Base-by-base conservation (phyloP, 2,797 vertebrate genomes). In the Setipinna tenuifilis region DNA sequence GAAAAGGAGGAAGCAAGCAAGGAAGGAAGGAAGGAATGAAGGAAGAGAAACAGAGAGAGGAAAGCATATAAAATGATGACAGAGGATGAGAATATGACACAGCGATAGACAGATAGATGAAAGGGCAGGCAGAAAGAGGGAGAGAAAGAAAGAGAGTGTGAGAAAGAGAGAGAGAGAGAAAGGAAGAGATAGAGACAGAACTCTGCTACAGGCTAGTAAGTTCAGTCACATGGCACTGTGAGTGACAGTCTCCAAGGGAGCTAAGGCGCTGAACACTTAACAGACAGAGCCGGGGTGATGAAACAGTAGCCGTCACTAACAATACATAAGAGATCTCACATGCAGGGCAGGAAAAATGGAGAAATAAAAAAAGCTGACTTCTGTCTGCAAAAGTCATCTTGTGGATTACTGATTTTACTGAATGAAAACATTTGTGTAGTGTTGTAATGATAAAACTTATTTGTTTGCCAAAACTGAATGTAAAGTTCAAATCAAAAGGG, bases 11-110 rank as follows among this genome's bases (percentile, higher is more conserved):
- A 58, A 48, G 62, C 62, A 80, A 28, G 68, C 86, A 87, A 90
- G 83, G 83, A 78, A 58, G 89, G 71, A 88, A 84, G 50, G 17
- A 61, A 65, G 46, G 46, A 48, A 48, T 3, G 46, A 48, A 68
- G 23, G 16, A 11, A 28, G 62, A 71, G 65, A 31, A 17, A 59
- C 9, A 59, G 17, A 59, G 19, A 59, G 58, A 44, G 35, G 17
- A 35, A 23, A 31, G 68, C 11, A 58, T 16, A 17, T 58, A 17
- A 58, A 58, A 14, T 58, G 57, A 17, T 14, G 35, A 41, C 35
- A 41, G 35, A 41, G 35, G n/a, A n/a, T n/a, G n/a, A 41, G 35
- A 41, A 41, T n/a, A n/a, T n/a, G n/a, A 41, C 2, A 41, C 2
- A 41, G 35, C 2, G 35, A 41, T 5, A 71, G 75, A 68, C 41